phyloP scores from a whole-genome alignment of 92 coral and sea anemone genomes.

The Bergia sp. region DNA sequence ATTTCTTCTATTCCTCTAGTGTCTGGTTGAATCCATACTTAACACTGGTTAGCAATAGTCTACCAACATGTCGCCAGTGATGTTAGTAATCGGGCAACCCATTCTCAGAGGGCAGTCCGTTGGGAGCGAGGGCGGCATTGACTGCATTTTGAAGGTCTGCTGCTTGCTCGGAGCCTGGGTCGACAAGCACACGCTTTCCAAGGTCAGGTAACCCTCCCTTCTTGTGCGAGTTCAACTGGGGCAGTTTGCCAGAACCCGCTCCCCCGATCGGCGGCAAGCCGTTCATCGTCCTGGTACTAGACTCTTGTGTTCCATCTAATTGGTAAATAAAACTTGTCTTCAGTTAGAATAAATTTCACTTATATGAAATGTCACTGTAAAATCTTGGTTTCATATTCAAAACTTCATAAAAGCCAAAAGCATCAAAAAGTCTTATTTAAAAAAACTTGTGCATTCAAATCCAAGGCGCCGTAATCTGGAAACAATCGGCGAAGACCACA shows the following conservation, averaged over 20 bases:
- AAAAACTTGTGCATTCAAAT: no score
- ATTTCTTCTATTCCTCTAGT: no score
- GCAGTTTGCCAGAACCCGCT: neutral
- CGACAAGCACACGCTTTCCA: constrained; percentile 30
- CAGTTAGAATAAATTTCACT: neutral
- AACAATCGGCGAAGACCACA: no score
- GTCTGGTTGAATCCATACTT: no score
- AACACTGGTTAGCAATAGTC: no score
- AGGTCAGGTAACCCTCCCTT: constrained; percentile 17
- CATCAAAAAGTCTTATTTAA: neutral
- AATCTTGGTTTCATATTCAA: neutral
- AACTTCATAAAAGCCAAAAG: neutral
- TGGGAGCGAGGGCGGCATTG: constrained; percentile 31
- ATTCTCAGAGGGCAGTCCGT: constrained; percentile 15
- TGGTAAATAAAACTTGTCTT: no score
- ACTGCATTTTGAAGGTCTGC: constrained; percentile 38
- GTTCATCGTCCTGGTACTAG: neutral
- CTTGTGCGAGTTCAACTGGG: constrained; percentile 9
- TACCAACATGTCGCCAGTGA: neutral
- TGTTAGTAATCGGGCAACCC: constrained; percentile 11
- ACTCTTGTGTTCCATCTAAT: constrained; percentile 19
- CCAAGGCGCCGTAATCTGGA: neutral
- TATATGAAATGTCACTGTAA: neutral
- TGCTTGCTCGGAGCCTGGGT: constrained; percentile 28
- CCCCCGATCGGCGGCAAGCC: constrained; percentile 25